These are phyloP conservation scores for Morinoia aosen DNA, from an alignment of 2,888 invertebrate species.

Conservation along the genomic window DNA sequence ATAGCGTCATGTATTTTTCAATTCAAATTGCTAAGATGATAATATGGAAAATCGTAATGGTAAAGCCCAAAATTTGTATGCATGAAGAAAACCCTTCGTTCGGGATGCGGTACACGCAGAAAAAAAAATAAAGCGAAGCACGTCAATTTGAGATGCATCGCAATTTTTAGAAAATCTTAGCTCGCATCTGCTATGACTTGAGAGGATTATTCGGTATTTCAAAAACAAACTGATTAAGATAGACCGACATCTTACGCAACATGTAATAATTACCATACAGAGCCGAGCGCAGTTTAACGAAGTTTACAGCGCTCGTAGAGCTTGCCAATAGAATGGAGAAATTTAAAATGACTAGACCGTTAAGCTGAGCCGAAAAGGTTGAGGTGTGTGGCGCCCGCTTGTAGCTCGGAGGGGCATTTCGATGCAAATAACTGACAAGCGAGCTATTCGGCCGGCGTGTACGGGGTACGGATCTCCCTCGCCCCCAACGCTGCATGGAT, in stretches of 20 bases:
- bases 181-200: background rate
- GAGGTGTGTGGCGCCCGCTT: slow-evolving; percentile 1
- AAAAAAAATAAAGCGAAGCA: background rate
- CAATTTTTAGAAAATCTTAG: background rate
- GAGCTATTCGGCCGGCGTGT: background rate
- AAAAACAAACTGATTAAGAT: background rate
- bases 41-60: too few species aligned
- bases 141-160: background rate
- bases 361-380: background rate
- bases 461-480: background rate
- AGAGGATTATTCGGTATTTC: background rate
- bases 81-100: too few species aligned
- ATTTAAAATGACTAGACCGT: slow-evolving; percentile 7
- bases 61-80: too few species aligned
- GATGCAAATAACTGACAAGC: slow-evolving; percentile 12
- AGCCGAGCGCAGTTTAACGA: background rate
- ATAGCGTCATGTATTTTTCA: too few species aligned
- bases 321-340: background rate
- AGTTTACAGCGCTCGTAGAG: background rate
- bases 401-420: background rate
- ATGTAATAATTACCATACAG: background rate
- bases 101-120: too few species aligned
- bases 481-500: background rate
- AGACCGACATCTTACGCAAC: background rate
- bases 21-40: too few species aligned